A percentile compares a stretch with the other conserved stretches of the same genome.
These are phyloP conservation scores for Choloepus didactylus DNA, from an alignment of 2,797 vertebrate genomes.

Conservation along the genomic window DNA sequence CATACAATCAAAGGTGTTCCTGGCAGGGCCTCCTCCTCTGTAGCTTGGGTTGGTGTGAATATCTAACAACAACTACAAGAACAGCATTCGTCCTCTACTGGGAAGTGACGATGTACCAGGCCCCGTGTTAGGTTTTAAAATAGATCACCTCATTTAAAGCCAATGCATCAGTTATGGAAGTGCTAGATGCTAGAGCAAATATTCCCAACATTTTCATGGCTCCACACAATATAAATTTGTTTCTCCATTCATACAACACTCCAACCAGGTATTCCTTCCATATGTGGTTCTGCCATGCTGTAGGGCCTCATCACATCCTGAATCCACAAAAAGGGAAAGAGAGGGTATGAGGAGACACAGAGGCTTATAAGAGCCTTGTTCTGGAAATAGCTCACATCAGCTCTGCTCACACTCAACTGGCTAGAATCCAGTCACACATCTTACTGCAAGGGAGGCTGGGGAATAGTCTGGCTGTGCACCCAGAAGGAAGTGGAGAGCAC, in stretches of 20 bases:
- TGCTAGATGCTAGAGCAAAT: not conserved
- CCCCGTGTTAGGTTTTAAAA: not conserved
- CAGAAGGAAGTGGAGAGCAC: not conserved
- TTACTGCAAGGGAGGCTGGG: not conserved
- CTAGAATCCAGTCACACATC: not conserved
- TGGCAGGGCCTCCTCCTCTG: slow-evolving; percentile 72
- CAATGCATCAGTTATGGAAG: not conserved
- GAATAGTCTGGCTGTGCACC: not conserved
- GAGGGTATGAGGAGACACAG: not conserved
- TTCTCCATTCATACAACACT: not conserved
- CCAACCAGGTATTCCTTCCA: not conserved
- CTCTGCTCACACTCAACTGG: not conserved
- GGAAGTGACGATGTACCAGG: not conserved
- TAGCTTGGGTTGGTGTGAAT: slow-evolving; percentile 66
- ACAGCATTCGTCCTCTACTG: fast-evolving
- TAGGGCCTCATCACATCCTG: not conserved
- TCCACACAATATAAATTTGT: no score
- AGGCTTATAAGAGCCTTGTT: not conserved
- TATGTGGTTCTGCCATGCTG: not conserved
- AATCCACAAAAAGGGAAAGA: not conserved
- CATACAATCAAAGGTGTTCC: slow-evolving; percentile 67
- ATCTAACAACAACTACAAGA: not conserved
- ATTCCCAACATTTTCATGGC: not conserved
- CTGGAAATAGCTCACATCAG: fast-evolving
- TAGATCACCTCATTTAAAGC: not conserved